Percentiles rank a stretch among this genome's conserved stretches.
phyloP scores from a whole-genome alignment of 2,888 invertebrate species.

The Phalera bucephala region DNA sequence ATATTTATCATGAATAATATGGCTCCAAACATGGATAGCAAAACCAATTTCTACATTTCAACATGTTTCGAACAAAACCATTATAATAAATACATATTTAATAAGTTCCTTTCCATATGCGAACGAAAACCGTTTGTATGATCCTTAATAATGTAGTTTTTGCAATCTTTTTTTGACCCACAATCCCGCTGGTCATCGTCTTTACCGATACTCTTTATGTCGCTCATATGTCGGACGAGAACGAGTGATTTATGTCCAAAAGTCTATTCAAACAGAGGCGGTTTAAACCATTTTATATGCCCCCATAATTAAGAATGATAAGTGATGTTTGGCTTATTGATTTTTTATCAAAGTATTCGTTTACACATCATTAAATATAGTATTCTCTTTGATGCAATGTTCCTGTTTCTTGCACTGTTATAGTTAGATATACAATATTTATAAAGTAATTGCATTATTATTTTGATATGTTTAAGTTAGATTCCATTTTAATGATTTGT shows the following conservation, averaged over 20 bases:
- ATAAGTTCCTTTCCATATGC: constrained; percentile 1
- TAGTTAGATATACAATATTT: too few species aligned
- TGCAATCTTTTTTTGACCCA: too few species aligned
- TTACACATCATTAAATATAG: too few species aligned
- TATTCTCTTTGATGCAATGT: too few species aligned
- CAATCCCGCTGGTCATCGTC: too few species aligned
- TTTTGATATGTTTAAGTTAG: too few species aligned
- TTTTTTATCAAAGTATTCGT: constrained; percentile 9
- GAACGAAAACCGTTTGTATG: constrained; percentile 16
- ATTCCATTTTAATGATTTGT: too few species aligned
- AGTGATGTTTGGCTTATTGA: constrained; percentile 26
- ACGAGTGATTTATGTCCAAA: constrained; percentile 23
- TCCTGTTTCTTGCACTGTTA: too few species aligned
- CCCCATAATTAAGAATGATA: constrained; percentile 27
- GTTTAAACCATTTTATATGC: constrained; percentile 28
- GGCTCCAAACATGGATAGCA: not conserved
- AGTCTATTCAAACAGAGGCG: constrained; percentile 20
- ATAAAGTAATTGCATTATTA: too few species aligned
- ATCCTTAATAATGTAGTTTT: constrained; percentile 3
- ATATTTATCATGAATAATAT: not conserved
- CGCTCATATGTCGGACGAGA: too few species aligned
- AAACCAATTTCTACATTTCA: too few species aligned
- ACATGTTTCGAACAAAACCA: too few species aligned
- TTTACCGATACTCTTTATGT: constrained; percentile 3
- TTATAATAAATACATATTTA: constrained; percentile 6